Evolutionary conservation across 2,113 vertebrate genomes (phyloP).

Genomic region (Oxyruncus cristatus): DNA sequence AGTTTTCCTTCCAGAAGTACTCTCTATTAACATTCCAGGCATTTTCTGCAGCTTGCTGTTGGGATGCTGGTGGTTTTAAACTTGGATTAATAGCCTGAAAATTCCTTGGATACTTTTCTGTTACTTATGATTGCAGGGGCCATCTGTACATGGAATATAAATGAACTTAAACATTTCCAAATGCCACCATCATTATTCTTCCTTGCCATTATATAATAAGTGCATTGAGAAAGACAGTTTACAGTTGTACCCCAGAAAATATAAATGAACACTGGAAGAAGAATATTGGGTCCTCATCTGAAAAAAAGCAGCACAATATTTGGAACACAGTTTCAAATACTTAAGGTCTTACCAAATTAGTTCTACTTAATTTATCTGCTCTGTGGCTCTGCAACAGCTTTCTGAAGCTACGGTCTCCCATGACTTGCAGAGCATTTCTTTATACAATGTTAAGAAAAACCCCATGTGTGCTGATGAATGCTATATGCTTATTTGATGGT

Average conservation of each 20-base stretch:
- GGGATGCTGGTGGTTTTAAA: constrained; percentile 20
- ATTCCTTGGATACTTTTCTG: constrained; percentile 31
- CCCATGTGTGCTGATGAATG: neutral
- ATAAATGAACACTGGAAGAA: constrained; percentile 37
- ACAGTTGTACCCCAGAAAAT: constrained; percentile 35
- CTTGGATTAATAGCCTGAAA: constrained; percentile 24
- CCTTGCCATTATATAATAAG: constrained; percentile 32
- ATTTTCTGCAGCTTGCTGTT: constrained; percentile 15
- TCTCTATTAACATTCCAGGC: neutral
- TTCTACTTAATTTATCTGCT: constrained; percentile 49
- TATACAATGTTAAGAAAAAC: neutral
- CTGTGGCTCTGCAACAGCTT: neutral
- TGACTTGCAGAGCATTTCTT: neutral
- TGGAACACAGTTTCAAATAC: constrained; percentile 21
- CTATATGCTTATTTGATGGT: neutral
- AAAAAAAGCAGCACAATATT: constrained; percentile 39
- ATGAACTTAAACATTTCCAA: constrained; percentile 62
- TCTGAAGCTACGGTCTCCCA: neutral
- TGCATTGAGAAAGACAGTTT: constrained; percentile 50
- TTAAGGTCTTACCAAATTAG: constrained; percentile 53
- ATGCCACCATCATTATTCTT: constrained; percentile 57
- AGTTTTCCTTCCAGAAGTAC: neutral
- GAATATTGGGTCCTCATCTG: constrained; percentile 13
- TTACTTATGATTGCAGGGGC: constrained; percentile 53
- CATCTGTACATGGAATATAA: constrained; percentile 56